Base-by-base conservation (phyloP, 2,797 vertebrate species). In the Antrozous pallidus region DNA sequence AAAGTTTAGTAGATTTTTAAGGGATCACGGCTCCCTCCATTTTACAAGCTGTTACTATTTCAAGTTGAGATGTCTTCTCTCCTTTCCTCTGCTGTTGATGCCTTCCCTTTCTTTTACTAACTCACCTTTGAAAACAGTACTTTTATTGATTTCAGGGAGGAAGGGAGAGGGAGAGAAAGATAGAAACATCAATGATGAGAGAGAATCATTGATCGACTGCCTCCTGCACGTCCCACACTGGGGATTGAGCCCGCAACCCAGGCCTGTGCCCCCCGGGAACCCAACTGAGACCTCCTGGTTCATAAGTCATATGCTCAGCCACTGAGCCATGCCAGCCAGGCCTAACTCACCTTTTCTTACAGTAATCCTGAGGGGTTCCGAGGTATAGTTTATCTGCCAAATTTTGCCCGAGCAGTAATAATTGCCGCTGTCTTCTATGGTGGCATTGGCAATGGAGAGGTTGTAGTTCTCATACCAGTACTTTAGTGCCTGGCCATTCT, bases 281-380 rank as follows among this genome's bases (percentile, higher is more conserved):
- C 2, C 28, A 61, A 61, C 58, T 0, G 12, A 31, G 58, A 31
- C 58, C 58, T 61, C 28, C 58, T 31, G 58, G 28, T 58, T 58
- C 12, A 58, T 14, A 58, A 12, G 12, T 61, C 1, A 2, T 31
- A 14, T 2, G 5, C 58, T 61, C 58, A 61, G 6, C 58, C 58
- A 61, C 58, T 61, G 58, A 61, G 28, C 28, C 58, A 61, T 61
- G 58, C 26, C 58, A 61, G 28, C 58, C 58, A 61, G 28, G 28
- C 12, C 24, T 28, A 71, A 65, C 97, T 97, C 65, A 97, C 93
- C 79, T 91, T 58, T 78, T 61, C 26, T 20, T 6, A 97, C 73
- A 58, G 20, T 81, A 38, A 97, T 91, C 20, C 2, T 42, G 69
- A 97, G 17, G 58, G 28, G 0, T 8, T 81, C 17, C 7, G 97